A percentile compares a stretch with the other conserved stretches of the same genome.
These are phyloP conservation scores for Ferrisia virgata DNA, from an alignment of 2,888 invertebrate genomes.

Conservation along the genomic window DNA sequence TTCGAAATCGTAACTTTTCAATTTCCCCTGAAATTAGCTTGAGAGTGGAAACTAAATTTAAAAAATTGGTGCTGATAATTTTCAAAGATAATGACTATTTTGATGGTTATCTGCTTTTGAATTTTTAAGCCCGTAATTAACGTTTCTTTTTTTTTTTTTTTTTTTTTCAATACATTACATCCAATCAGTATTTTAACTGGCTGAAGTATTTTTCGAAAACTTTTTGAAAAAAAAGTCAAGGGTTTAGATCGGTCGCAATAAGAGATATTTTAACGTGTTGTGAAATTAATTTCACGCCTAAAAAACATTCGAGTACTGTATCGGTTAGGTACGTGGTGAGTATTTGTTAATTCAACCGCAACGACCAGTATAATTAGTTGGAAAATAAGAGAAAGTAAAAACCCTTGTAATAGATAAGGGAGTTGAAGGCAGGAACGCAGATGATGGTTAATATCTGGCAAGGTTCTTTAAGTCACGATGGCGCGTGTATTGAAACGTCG, in stretches of 20 bases:
- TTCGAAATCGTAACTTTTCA: too few relatives aligned
- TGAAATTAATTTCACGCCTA: conserved; percentile 13
- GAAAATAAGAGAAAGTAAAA: conserved; percentile 25
- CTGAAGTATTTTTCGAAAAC: neutral
- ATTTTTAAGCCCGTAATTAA: neutral
- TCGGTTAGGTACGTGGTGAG: neutral
- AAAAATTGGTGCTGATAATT: too few relatives aligned
- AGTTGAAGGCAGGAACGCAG: neutral
- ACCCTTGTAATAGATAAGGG: neutral
- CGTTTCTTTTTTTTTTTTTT: too few relatives aligned
- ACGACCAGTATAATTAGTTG: conserved; percentile 31
- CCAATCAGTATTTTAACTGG: neutral
- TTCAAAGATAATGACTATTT: neutral
- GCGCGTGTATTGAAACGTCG: conserved; percentile 19
- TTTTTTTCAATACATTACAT: neutral
- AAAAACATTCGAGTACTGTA: neutral
- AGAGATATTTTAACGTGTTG: neutral
- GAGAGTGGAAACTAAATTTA: neutral
- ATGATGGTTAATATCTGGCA: conserved; percentile 6
- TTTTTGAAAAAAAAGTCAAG: neutral
- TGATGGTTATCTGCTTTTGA: neutral
- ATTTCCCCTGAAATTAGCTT: too few relatives aligned
- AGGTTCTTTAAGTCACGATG: conserved; percentile 34
- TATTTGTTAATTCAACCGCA: conserved; percentile 39
- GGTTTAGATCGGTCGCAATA: neutral